Evolutionary conservation across 2,888 invertebrate species (phyloP).

Genomic region (Tortrix viridana): DNA sequence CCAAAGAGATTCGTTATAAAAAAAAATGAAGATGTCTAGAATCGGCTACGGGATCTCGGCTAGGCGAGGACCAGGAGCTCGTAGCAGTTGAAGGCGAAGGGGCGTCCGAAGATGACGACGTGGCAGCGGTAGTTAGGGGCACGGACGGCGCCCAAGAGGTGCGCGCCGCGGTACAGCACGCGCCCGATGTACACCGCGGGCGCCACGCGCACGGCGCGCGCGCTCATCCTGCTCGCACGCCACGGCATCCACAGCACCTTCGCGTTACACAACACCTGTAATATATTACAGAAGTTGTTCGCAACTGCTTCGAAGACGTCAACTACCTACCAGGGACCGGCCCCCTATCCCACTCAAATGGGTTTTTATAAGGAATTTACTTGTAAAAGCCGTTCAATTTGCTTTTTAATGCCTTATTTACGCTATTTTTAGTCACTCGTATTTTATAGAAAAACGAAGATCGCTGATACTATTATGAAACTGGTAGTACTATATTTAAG

Average conservation of each 20-base stretch:
- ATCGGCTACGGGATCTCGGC: slow-evolving; percentile 50
- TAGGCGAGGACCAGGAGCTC: slow-evolving; percentile 72
- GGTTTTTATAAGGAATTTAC: no score
- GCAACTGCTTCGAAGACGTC: background rate
- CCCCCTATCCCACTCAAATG: no score
- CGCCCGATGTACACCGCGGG: slow-evolving; percentile 59
- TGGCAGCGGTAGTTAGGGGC: slow-evolving; percentile 67
- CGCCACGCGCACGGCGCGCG: slow-evolving; percentile 58
- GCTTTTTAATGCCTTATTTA: no score
- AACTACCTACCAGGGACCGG: no score
- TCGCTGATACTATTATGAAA: no score
- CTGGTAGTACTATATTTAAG: no score
- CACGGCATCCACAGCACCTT: slow-evolving; percentile 62
- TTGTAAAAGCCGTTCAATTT: no score
- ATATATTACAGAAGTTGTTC: background rate
- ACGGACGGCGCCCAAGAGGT: slow-evolving; percentile 60
- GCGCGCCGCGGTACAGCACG: slow-evolving; percentile 60
- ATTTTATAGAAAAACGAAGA: no score
- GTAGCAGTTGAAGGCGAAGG: slow-evolving; percentile 74
- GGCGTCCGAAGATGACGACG: slow-evolving; percentile 67
- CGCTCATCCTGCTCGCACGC: slow-evolving; percentile 55
- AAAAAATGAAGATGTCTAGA: no score
- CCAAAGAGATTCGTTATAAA: background rate
- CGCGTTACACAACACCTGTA: slow-evolving; percentile 76
- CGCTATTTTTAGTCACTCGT: no score